Conservation (phyloP, 1,140 invertebrate genomes). For the Andrena cerasifolii region DNA sequence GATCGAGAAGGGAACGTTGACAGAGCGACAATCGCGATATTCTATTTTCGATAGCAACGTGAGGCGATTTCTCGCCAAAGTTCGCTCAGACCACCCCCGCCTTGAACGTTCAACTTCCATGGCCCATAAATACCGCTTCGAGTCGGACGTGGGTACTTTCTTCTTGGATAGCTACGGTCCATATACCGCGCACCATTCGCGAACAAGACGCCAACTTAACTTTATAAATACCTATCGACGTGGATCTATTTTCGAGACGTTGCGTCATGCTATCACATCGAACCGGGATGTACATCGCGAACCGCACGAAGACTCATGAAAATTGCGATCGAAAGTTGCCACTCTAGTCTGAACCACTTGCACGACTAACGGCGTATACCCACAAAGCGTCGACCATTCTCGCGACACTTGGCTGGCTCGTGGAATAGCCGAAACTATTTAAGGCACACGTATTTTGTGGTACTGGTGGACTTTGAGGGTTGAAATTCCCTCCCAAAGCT, state of each 20-base stretch:
- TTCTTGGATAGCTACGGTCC: not conserved
- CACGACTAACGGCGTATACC: too few species aligned
- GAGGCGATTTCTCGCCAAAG: not conserved
- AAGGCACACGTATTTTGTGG: too few species aligned
- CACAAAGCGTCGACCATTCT: not conserved
- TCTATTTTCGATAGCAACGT: not conserved
- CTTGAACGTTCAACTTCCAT: not conserved
- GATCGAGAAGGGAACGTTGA: too few species aligned
- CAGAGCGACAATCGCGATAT: not conserved
- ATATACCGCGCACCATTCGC: not conserved
- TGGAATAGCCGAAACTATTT: too few species aligned
- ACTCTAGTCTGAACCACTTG: too few species aligned
- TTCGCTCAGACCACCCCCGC: not conserved
- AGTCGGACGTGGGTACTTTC: not conserved
- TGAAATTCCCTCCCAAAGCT: too few species aligned
- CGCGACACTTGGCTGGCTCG: not conserved
- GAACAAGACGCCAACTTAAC: not conserved
- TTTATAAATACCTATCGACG: slow-evolving; percentile 5
- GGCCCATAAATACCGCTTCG: not conserved
- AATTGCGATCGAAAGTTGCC: not conserved
- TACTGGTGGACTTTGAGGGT: too few species aligned
- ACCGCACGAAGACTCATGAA: not conserved
- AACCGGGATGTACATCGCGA: not conserved
- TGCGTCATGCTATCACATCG: not conserved
- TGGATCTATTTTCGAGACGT: not conserved